These are phyloP conservation scores for Sarcophaga caerulescens DNA, from an alignment of 2,888 invertebrate genomes.

Conservation along the genomic window DNA sequence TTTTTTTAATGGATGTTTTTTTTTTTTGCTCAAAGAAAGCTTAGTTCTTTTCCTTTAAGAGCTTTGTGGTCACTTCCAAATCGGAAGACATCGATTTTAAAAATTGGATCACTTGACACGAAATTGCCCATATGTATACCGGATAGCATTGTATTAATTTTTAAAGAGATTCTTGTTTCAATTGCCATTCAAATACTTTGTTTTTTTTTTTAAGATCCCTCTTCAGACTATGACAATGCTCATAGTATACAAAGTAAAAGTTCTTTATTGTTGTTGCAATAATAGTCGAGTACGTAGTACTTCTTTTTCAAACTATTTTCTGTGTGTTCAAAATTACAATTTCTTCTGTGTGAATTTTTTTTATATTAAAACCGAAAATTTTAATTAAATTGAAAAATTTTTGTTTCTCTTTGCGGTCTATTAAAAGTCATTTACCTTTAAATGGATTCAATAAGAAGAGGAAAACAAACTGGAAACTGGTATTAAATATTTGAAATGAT, in stretches of 20 bases:
- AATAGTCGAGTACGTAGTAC: too few relatives aligned
- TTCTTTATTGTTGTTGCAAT: not conserved
- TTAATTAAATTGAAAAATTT: conserved; percentile 39
- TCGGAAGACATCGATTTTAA: too few relatives aligned
- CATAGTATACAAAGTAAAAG: not conserved
- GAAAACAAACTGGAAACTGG: conserved; percentile 36
- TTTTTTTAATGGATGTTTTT: too few relatives aligned
- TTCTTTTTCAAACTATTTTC: too few relatives aligned
- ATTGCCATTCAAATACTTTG: conserved; percentile 45
- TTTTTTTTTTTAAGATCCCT: conserved; percentile 19
- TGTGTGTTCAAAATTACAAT: not conserved
- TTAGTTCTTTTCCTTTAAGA: too few relatives aligned
- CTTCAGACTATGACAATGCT: not conserved
- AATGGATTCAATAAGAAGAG: not conserved
- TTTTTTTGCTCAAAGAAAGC: too few relatives aligned
- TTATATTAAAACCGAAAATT: not conserved
- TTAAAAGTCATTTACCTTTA: conserved; percentile 56
- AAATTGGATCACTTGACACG: too few relatives aligned
- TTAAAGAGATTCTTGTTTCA: conserved; percentile 36
- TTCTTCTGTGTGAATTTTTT: conserved; percentile 4
- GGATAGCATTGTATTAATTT: conserved; percentile 34
- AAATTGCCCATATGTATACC: too few relatives aligned
- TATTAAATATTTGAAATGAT: conserved; percentile 24
- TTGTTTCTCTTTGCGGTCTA: conserved; percentile 15
- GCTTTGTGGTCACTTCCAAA: too few relatives aligned